Conservation (phyloP, 2,888 invertebrate species). For the Parnassius orleans region DNA sequence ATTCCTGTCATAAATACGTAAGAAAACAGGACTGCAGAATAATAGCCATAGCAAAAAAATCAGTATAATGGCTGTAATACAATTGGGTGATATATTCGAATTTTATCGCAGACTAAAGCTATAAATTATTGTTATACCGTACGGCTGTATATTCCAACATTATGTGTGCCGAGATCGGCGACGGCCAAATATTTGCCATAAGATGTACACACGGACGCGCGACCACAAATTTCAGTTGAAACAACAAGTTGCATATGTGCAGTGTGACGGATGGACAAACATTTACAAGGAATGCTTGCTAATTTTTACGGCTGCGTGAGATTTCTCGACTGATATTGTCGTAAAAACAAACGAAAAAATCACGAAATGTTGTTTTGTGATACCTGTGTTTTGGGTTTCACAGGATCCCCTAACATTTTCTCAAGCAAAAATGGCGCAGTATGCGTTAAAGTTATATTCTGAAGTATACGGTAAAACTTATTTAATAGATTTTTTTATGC, state of each 20-base stretch:
- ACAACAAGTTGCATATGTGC: slow-evolving; percentile 14
- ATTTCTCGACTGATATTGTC: slow-evolving; percentile 7
- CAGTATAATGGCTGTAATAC: slow-evolving; percentile 2
- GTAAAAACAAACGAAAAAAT: background rate
- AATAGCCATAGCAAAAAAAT: slow-evolving; percentile 1
- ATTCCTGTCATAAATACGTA: background rate
- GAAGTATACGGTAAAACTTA: too few species aligned
- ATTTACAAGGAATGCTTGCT: slow-evolving; percentile 24
- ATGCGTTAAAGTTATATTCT: too few species aligned
- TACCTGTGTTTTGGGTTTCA: background rate
- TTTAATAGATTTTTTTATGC: too few species aligned
- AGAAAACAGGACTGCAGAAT: background rate
- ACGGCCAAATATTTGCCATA: slow-evolving; percentile 43
- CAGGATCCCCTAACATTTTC: too few species aligned
- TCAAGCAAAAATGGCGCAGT: too few species aligned
- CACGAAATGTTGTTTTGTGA: background rate
- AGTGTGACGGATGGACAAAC: slow-evolving; percentile 24
- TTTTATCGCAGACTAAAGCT: slow-evolving; percentile 27
- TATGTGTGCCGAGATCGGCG: slow-evolving; percentile 33
- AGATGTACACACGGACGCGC: slow-evolving; percentile 26
- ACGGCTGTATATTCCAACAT: slow-evolving; percentile 35
- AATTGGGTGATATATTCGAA: slow-evolving; percentile 16
- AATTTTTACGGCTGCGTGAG: slow-evolving; percentile 25
- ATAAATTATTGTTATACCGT: slow-evolving; percentile 43
- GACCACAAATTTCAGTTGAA: slow-evolving; percentile 6